Conservation (phyloP, 37 sponge, comb jelly and placozoan genomes). For the Petrosia ficiformis region DNA sequence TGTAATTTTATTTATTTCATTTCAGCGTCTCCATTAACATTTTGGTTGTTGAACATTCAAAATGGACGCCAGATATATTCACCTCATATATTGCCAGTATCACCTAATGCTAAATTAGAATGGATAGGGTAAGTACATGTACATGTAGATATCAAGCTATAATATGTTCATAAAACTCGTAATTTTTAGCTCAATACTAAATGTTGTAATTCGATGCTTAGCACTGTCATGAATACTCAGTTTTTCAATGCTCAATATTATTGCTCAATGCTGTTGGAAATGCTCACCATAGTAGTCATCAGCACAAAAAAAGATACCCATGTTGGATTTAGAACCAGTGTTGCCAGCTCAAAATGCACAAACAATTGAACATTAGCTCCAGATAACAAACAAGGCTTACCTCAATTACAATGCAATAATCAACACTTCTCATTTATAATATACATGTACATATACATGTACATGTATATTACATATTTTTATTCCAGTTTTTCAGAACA, state of each 20-base stretch:
- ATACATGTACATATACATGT: not conserved
- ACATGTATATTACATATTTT: not conserved
- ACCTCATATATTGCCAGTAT: slow-evolving; percentile 61
- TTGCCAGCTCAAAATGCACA: too few species aligned
- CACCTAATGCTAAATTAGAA: slow-evolving; percentile 36
- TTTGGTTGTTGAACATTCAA: slow-evolving; percentile 59
- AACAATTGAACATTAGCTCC: too few species aligned
- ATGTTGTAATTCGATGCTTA: too few species aligned
- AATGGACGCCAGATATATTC: slow-evolving; percentile 33
- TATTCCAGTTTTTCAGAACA: slow-evolving; percentile 48
- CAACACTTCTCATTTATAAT: too few species aligned
- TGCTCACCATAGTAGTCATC: too few species aligned
- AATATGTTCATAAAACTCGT: not conserved
- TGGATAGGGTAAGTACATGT: slow-evolving; percentile 63
- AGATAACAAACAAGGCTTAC: too few species aligned
- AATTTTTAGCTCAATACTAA: too few species aligned
- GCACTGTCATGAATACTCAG: not conserved
- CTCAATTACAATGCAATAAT: too few species aligned
- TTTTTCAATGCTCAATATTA: not conserved
- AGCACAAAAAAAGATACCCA: too few species aligned
- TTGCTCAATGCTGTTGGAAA: too few species aligned
- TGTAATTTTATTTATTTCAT: not conserved
- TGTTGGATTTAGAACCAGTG: too few species aligned
- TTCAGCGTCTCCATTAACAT: slow-evolving; percentile 25
- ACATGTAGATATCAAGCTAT: not conserved